A percentile compares a stretch with the other conserved stretches of the same genome.
These are phyloP conservation scores for Neolamprologus cancellatus DNA, from an alignment of 2,113 vertebrate genomes.

Conservation along the genomic window DNA sequence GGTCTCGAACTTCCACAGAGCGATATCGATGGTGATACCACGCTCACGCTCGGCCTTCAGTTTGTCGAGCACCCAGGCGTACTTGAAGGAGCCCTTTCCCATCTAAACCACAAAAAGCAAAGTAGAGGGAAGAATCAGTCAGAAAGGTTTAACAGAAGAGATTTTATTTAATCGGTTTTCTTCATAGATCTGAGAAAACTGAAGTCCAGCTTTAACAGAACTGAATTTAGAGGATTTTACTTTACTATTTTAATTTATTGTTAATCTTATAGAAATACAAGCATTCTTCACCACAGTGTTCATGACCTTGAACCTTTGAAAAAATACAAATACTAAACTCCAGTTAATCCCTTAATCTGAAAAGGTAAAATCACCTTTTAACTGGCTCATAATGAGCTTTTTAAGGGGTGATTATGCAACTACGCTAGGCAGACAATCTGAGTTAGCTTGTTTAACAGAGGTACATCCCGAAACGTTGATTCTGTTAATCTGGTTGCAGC, in stretches of 20 bases:
- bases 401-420: background rate
- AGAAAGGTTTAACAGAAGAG: background rate
- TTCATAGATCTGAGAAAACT: background rate
- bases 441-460: background rate
- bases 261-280: background rate
- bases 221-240: background rate
- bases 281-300: background rate
- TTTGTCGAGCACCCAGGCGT: conserved; percentile 81
- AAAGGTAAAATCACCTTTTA: background rate
- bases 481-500: background rate
- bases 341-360: background rate
- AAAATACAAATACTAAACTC: background rate
- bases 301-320: background rate
- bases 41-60: conserved; percentile 79
- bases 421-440: background rate
- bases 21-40: conserved; percentile 80
- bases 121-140: conserved; percentile 20
- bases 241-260: fast-evolving
- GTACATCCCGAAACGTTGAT: background rate
- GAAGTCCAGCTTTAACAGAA: fast-evolving
- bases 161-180: fast-evolving
- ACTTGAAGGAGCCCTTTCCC: conserved; percentile 84
- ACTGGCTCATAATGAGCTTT: background rate
- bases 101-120: conserved; percentile 48
- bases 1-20: conserved; percentile 81